Evolutionary conservation across 2,797 vertebrate genomes (phyloP).

Genomic region (Cynopterus sphinx): DNA sequence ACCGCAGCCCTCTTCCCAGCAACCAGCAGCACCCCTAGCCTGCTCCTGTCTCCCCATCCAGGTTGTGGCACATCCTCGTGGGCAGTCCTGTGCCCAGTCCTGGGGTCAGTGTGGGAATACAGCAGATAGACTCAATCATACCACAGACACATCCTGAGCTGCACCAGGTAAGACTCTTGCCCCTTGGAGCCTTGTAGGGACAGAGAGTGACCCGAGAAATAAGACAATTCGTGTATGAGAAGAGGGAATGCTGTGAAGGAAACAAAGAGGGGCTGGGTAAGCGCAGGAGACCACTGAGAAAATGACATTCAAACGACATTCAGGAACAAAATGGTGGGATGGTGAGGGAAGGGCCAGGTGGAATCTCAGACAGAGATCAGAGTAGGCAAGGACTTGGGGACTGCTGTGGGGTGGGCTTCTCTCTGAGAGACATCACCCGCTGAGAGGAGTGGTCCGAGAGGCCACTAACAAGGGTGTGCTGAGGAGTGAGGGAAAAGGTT

Average conservation of each 20-base stretch:
- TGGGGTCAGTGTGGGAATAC: not conserved
- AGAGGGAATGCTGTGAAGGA: not conserved
- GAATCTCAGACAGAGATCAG: not conserved
- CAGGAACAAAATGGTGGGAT: not conserved
- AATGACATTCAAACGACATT: not conserved
- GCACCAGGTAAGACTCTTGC: rapidly evolving
- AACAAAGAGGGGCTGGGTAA: not conserved
- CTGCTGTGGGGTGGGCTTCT: not conserved
- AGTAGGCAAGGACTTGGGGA: not conserved
- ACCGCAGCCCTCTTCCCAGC: not conserved
- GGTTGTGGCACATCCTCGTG: not conserved
- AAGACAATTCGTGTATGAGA: not conserved
- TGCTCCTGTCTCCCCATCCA: not conserved
- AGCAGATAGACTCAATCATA: not conserved
- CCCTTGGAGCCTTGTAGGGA: not conserved
- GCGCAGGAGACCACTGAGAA: not conserved
- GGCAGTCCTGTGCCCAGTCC: not conserved
- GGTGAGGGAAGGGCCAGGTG: not conserved
- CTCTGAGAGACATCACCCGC: not conserved
- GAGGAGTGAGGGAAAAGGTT: not conserved
- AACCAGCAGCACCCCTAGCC: not conserved
- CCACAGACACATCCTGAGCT: not conserved
- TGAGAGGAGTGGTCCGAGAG: not conserved
- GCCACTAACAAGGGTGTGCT: not conserved
- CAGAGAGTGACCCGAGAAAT: not conserved